These are phyloP conservation scores for Atta texana DNA, from an alignment of 1,140 invertebrate genomes.

Conservation along the genomic window DNA sequence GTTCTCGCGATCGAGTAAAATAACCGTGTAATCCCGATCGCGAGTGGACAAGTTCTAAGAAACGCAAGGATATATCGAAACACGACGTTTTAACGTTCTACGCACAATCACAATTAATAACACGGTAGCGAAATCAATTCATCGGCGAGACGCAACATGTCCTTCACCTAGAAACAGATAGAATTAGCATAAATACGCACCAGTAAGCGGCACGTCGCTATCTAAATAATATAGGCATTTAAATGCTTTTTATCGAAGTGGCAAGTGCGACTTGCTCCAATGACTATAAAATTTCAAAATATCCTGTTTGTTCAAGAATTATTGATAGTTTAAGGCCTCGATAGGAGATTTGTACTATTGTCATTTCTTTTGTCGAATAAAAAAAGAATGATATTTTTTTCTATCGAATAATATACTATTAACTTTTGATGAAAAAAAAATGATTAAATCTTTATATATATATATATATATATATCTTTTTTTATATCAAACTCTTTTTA, in stretches of 20 bases:
- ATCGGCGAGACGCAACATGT: conserved; percentile 26
- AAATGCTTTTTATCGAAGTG: conserved; percentile 40
- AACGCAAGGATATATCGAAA: background rate
- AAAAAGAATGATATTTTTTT: background rate
- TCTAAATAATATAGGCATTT: conserved; percentile 53
- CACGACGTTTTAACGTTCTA: background rate
- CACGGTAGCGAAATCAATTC: conserved; percentile 40
- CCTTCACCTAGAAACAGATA: conserved; percentile 60
- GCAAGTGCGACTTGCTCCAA: background rate
- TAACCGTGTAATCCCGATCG: background rate
- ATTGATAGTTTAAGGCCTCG: conserved; percentile 4
- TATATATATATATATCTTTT: background rate
- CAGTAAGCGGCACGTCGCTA: conserved; percentile 22
- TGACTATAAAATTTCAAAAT: conserved; percentile 15
- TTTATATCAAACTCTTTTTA: background rate
- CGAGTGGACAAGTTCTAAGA: background rate
- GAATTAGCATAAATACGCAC: conserved; percentile 47
- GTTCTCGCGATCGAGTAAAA: background rate
- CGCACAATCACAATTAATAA: conserved; percentile 21
- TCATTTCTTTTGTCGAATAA: background rate
- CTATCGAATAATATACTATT: background rate
- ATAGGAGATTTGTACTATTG: background rate
- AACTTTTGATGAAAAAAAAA: background rate
- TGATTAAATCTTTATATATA: background rate
- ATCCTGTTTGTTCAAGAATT: background rate